phyloP scores from a whole-genome alignment of 1,140 invertebrate genomes.

The Melitaea cinxia region DNA sequence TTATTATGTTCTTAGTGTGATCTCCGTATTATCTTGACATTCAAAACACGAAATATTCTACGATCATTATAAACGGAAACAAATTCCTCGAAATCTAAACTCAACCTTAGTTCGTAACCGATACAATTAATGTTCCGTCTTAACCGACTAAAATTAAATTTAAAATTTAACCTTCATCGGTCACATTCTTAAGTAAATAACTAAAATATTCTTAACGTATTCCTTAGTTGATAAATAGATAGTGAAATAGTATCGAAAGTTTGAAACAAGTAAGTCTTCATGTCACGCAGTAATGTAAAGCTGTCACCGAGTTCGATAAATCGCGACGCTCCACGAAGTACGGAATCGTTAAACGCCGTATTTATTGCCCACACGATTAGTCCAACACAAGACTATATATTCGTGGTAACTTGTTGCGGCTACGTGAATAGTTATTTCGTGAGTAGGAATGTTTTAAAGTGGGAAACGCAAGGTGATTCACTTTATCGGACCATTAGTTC shows the following conservation, averaged over 20 bases:
- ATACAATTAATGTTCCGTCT: too few species aligned
- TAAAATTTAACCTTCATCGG: too few species aligned
- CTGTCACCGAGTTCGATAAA: slow-evolving; percentile 13
- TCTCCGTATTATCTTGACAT: background rate
- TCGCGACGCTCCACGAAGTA: slow-evolving; percentile 12
- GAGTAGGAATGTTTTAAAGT: slow-evolving; percentile 29
- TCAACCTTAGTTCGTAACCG: background rate
- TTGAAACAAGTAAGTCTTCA: slow-evolving; percentile 2
- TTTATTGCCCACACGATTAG: slow-evolving; percentile 33
- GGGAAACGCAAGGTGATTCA: slow-evolving; percentile 35
- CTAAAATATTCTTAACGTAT: too few species aligned
- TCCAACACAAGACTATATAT: slow-evolving; percentile 19
- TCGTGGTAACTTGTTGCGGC: slow-evolving; percentile 24
- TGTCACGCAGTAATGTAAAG: slow-evolving; percentile 13
- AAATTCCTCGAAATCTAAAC: background rate
- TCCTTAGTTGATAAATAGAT: background rate
- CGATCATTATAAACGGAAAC: background rate
- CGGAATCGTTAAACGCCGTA: slow-evolving; percentile 39
- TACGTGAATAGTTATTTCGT: slow-evolving; percentile 22
- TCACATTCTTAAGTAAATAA: too few species aligned
- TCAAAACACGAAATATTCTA: background rate
- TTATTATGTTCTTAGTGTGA: too few species aligned
- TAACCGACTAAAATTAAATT: too few species aligned
- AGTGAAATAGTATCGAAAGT: slow-evolving; percentile 7
- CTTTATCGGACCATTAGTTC: slow-evolving; percentile 15